Evolutionary conservation across 2,888 invertebrate genomes (phyloP).

Genomic region (Acleris holmiana): DNA sequence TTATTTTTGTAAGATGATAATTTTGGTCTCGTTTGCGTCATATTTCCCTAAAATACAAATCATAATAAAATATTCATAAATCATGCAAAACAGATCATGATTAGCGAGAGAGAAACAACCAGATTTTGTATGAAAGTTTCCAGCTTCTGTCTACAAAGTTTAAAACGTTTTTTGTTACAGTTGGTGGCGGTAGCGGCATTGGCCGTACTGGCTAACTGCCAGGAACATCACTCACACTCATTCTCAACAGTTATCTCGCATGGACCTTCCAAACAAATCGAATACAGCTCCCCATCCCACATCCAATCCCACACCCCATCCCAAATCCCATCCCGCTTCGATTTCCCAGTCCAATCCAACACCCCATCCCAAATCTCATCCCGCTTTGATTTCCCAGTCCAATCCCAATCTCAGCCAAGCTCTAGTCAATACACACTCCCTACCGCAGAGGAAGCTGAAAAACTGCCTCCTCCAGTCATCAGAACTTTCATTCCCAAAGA

Average conservation of each 20-base stretch:
- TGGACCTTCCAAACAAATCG: conserved; percentile 53
- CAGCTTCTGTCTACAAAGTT: neutral
- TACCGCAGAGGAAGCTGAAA: conserved; percentile 21
- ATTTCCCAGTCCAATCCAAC: conserved; percentile 17
- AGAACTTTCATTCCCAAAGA: conserved; percentile 26
- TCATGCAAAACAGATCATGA: too few species aligned
- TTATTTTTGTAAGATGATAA: too few species aligned
- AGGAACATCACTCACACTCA: conserved; percentile 52
- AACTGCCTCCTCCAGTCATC: conserved; percentile 30
- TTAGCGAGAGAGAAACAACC: too few species aligned
- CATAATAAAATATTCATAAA: too few species aligned
- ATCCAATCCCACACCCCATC: conserved; percentile 38
- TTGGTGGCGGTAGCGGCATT: conserved; percentile 45
- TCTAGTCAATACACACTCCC: conserved; percentile 19
- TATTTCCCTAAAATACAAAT: too few species aligned
- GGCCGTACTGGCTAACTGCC: conserved; percentile 50
- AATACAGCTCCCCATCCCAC: conserved; percentile 38
- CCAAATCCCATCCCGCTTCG: conserved; percentile 3
- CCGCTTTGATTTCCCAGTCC: conserved; percentile 17
- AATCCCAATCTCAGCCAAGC: conserved; percentile 4
- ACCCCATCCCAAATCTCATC: too few species aligned
- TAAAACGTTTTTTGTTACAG: conserved; percentile 45
- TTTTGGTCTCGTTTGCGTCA: too few species aligned
- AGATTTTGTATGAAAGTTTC: too few species aligned
- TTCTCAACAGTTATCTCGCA: conserved; percentile 57